Conservation (phyloP, 2,888 invertebrate genomes). For the Cataglyphis altisquamis region DNA sequence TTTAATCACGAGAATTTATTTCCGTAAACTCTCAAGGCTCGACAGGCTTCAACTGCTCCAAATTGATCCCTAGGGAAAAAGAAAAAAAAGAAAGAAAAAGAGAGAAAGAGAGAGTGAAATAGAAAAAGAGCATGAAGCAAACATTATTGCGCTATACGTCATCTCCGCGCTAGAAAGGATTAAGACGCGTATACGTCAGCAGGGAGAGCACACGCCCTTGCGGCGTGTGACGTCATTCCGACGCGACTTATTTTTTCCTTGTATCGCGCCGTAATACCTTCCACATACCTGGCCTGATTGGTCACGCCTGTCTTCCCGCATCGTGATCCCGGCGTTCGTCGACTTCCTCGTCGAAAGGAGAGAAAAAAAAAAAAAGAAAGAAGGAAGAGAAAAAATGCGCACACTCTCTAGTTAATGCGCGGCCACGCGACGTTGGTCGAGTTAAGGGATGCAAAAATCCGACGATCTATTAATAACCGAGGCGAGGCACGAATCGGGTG, state of each 20-base stretch:
- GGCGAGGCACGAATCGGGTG: constrained; percentile 54
- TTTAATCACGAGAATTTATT: constrained; percentile 47
- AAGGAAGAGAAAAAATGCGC: neutral
- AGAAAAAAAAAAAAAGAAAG: neutral
- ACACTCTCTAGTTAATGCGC: constrained; percentile 10
- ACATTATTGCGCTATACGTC: constrained; percentile 51
- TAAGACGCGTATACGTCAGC: constrained; percentile 55
- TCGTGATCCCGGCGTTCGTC: constrained; percentile 33
- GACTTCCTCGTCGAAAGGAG: constrained; percentile 14
- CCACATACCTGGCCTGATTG: neutral
- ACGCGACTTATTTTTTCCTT: constrained; percentile 47
- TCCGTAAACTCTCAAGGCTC: constrained; percentile 31
- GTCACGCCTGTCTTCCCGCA: constrained; percentile 49
- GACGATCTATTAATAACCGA: constrained; percentile 50
- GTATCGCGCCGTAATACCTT: constrained; percentile 15
- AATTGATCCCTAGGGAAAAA: constrained; percentile 42
- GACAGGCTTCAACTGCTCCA: neutral
- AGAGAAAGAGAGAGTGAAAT: neutral
- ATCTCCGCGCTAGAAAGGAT: constrained; percentile 47
- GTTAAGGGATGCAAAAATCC: constrained; percentile 37
- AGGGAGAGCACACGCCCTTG: constrained; percentile 47
- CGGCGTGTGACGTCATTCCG: constrained; percentile 51
- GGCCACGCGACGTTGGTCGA: constrained; percentile 21
- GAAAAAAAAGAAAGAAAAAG: neutral
- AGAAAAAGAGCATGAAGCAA: constrained; percentile 6